Percentiles rank a stretch among this genome's conserved stretches.
Conservation (phyloP, 1,140 invertebrate species). For the Centruroides sculpturatus region DNA sequence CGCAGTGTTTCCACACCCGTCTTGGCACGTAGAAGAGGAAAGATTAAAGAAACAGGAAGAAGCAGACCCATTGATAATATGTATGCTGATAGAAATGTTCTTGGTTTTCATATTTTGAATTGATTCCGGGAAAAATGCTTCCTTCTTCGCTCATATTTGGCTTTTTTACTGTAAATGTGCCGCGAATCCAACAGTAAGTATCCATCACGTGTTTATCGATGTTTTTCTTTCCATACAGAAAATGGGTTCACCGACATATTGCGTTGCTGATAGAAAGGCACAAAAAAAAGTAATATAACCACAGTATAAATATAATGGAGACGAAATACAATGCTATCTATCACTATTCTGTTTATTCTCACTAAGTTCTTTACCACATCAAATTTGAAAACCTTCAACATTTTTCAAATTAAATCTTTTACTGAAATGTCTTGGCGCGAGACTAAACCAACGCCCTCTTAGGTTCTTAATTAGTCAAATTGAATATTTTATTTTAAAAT, state of each 20-base stretch:
- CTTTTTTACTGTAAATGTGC: slow-evolving; percentile 67
- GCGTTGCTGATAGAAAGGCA: slow-evolving; percentile 33
- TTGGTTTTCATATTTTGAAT: slow-evolving; percentile 14
- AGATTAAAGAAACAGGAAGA: slow-evolving; percentile 44
- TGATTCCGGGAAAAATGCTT: slow-evolving; percentile 52
- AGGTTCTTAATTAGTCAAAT: too few relatives aligned
- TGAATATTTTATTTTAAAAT: too few relatives aligned
- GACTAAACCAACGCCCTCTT: too few relatives aligned
- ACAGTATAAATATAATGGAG: slow-evolving; percentile 24
- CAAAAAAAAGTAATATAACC: slow-evolving; percentile 29
- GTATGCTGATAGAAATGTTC: slow-evolving; percentile 70
- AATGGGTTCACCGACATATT: slow-evolving; percentile 63
- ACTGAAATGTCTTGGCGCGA: too few relatives aligned
- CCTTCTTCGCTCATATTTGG: slow-evolving; percentile 40
- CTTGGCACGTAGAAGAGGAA: slow-evolving; percentile 79
- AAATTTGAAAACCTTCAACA: too few relatives aligned
- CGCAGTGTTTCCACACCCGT: slow-evolving; percentile 92
- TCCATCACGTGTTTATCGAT: slow-evolving; percentile 74
- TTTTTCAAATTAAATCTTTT: too few relatives aligned
- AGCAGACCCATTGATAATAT: slow-evolving; percentile 94
- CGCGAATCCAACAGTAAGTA: slow-evolving; percentile 91
- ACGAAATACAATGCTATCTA: slow-evolving; percentile 32
- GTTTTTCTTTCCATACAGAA: slow-evolving; percentile 84
- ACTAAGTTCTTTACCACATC: slow-evolving; percentile 27
- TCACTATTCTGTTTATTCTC: slow-evolving; percentile 31